Base-by-base conservation (phyloP, 2,113 vertebrate species). In the Perca flavescens region DNA sequence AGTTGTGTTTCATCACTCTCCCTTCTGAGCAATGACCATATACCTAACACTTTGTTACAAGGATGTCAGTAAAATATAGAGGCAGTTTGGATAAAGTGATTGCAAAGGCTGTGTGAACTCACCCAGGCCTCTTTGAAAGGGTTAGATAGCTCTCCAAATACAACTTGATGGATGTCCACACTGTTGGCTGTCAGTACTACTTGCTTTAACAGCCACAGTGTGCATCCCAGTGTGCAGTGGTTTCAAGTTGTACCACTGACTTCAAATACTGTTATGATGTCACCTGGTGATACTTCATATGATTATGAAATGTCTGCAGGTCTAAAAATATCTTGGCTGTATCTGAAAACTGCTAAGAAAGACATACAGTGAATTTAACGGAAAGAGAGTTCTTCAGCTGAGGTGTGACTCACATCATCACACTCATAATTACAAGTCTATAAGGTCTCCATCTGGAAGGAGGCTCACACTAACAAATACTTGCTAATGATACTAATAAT, bases 1-100 rank as follows among this genome's bases (percentile, higher is more conserved):
- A 61, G 12, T 50, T 47, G 46, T 56, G 6, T 19, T 75, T 56
- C 34, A 66, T 76, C 21, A 6, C 57, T 52, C 52, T 28, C 43
- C 25, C 22, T 58, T 75, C 58, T 85, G 76, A 88, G 60, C 74
- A 79, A 85, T 76, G 83, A 80, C 71, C 36, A 21, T 15, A 16
- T 12, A 17, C 14, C 21, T 50, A 75, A 58, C n/a, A 69, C 58
- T 83, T 63, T 63, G 49, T 73, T 69, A 58, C 31, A 13, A 46
- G 64, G 47, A 34, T 76, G 76, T 79, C 74, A 79, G 84, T 78
- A 83, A 85, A 89, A 84, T 80, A 88, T 86, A 46, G 67, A 78
- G 66, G 70, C 47, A 19, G 65, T 84, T 84, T 76, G 54, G 79
- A 66, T 74, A 84, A 89, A 84, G 61, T 66, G 57, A 82, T 88